These are phyloP conservation scores for Vultur gryphus DNA, from an alignment of 2,797 vertebrate species.

Conservation along the genomic window DNA sequence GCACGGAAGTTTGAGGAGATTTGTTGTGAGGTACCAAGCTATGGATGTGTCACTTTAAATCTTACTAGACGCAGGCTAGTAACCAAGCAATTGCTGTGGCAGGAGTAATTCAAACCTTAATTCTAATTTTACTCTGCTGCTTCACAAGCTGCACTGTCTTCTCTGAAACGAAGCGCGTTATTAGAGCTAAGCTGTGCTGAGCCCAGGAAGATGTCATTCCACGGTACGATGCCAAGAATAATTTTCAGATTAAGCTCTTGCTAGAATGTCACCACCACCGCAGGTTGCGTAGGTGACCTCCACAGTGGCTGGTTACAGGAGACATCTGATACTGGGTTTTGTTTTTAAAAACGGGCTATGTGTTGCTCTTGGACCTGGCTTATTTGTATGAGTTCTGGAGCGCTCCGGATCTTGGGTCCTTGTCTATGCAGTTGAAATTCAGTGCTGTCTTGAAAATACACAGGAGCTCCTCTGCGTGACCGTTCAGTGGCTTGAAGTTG, in stretches of 20 bases:
- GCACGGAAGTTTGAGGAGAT: background rate
- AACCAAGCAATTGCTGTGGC: background rate
- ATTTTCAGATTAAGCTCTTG: background rate
- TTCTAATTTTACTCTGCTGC: background rate
- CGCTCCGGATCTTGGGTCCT: background rate
- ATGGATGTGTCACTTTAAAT: background rate
- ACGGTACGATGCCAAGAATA: background rate
- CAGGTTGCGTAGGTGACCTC: background rate
- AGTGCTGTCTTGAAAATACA: background rate
- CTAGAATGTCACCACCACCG: background rate
- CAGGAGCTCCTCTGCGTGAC: background rate
- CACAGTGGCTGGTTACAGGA: fast-evolving
- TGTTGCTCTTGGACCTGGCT: background rate
- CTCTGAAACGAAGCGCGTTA: fast-evolving
- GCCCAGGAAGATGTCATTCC: background rate
- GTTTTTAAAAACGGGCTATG: background rate
- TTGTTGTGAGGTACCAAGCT: background rate
- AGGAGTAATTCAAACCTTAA: background rate
- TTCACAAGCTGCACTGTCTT: background rate
- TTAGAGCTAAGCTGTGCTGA: background rate
- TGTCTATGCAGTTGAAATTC: background rate
- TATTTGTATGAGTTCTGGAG: background rate
- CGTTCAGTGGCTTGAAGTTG: background rate
- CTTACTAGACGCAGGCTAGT: background rate
- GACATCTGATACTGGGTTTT: background rate